phyloP scores from a whole-genome alignment of 2,888 invertebrate species.

The Zonitis immaculata region DNA sequence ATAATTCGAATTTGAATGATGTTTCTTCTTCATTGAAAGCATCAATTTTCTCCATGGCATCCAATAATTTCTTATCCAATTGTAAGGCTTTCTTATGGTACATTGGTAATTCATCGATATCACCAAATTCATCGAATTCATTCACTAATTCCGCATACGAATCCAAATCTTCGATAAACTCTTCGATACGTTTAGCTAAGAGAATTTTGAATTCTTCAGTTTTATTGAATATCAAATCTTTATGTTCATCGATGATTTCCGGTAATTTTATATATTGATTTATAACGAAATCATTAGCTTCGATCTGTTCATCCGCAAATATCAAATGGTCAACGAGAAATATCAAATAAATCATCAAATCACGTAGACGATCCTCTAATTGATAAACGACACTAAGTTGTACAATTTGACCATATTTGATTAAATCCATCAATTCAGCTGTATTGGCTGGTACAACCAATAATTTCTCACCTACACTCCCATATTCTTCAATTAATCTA shows the following conservation, averaged over 20 bases:
- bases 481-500: constrained; percentile 81
- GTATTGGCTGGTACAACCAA: constrained; percentile 78
- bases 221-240: constrained; percentile 74
- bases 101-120: constrained; percentile 73
- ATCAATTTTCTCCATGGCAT: constrained; percentile 76
- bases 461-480: constrained; percentile 71
- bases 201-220: constrained; percentile 80
- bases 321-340: constrained; percentile 80
- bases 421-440: constrained; percentile 77
- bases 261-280: constrained; percentile 84
- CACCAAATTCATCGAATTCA: constrained; percentile 83
- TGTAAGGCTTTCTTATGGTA: constrained; percentile 78
- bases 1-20: constrained; percentile 81
- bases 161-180: constrained; percentile 78
- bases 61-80: constrained; percentile 67
- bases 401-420: constrained; percentile 69
- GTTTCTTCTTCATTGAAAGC: constrained; percentile 88
- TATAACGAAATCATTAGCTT: constrained; percentile 82
- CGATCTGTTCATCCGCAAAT: constrained; percentile 79
- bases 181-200: constrained; percentile 70
- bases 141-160: constrained; percentile 74
- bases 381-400: constrained; percentile 64
- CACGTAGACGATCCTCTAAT: constrained; percentile 71
- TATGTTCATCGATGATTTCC: constrained; percentile 76
- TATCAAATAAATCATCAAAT: constrained; percentile 65